phyloP scores from a whole-genome alignment of 2,888 invertebrate species.

The Digitonthophagus gazella region DNA sequence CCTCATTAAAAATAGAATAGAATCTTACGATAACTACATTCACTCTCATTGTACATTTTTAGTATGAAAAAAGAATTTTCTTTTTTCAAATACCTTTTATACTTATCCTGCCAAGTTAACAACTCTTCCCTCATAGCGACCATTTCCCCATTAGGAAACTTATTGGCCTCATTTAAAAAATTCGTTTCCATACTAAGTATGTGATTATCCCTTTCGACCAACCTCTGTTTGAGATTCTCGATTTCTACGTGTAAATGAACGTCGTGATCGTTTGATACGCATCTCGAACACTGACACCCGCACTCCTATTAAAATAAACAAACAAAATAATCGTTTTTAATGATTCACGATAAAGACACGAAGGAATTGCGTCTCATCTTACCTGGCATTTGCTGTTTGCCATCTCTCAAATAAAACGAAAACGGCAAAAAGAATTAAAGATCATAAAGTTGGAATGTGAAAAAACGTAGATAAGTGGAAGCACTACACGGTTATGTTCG shows the following conservation, averaged over 20 bases:
- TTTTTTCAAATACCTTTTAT: conserved; percentile 65
- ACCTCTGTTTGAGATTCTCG: conserved; percentile 78
- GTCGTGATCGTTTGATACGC: conserved; percentile 52
- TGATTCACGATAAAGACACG: no score
- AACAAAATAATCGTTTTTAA: neutral
- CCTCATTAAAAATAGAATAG: neutral
- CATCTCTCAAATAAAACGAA: conserved; percentile 11
- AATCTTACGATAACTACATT: no score
- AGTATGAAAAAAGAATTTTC: no score
- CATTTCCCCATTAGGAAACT: conserved; percentile 64
- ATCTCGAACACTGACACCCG: conserved; percentile 60
- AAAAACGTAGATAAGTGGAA: no score
- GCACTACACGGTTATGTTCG: no score
- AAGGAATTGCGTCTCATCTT: neutral
- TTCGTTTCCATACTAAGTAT: conserved; percentile 85
- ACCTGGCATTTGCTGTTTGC: conserved; percentile 27
- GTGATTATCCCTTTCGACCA: conserved; percentile 79
- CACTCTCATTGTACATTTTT: no score
- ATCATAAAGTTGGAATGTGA: neutral
- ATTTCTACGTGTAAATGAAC: conserved; percentile 83
- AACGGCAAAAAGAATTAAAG: neutral
- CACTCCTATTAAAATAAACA: conserved; percentile 53
- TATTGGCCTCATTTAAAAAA: conserved; percentile 67
- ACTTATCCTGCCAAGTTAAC: conserved; percentile 87
- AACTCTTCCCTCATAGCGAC: conserved; percentile 81